phyloP scores from a whole-genome alignment of 2,113 vertebrate species.

The Salminus brasiliensis region DNA sequence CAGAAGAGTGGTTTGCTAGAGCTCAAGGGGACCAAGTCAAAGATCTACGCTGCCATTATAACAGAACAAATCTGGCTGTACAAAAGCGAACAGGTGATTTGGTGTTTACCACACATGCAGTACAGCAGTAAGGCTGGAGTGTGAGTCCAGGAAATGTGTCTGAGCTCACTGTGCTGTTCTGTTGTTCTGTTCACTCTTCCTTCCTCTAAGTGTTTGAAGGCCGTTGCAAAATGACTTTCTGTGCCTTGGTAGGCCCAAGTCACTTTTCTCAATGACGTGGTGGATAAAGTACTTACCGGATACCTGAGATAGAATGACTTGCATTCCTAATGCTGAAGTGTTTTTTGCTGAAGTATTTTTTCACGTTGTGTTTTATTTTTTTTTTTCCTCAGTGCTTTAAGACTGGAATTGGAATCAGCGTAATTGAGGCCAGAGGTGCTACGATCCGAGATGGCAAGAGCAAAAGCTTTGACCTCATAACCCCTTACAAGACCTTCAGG shows the following conservation, averaged over 20 bases:
- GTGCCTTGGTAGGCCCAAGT: neutral
- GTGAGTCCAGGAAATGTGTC: neutral
- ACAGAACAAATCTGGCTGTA: conserved; percentile 92
- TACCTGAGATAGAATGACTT: neutral
- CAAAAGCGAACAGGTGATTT: conserved; percentile 92
- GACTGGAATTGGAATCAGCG: conserved; percentile 87
- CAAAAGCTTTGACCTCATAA: conserved; percentile 92
- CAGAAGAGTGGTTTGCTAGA: conserved; percentile 87
- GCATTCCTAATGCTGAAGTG: neutral
- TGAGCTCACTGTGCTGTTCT: neutral
- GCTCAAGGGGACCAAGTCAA: conserved; percentile 92
- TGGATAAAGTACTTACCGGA: neutral
- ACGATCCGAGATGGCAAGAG: conserved; percentile 90
- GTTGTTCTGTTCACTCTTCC: conserved; percentile 21
- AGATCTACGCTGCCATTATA: conserved; percentile 85
- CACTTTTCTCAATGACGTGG: neutral
- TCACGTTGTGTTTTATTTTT: neutral
- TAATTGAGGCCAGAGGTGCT: conserved; percentile 88
- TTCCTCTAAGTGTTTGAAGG: conserved; percentile 3
- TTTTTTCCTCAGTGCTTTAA: conserved; percentile 93
- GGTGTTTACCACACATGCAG: conserved; percentile 5
- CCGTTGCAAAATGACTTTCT: neutral
- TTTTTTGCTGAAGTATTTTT: neutral
- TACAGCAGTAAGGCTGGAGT: neutral
- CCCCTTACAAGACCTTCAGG: conserved; percentile 93